Percentiles rank a stretch among this genome's conserved stretches.
These are phyloP conservation scores for Phalacrocorax brasilianus DNA, from an alignment of 2,113 vertebrate species.

Conservation along the genomic window DNA sequence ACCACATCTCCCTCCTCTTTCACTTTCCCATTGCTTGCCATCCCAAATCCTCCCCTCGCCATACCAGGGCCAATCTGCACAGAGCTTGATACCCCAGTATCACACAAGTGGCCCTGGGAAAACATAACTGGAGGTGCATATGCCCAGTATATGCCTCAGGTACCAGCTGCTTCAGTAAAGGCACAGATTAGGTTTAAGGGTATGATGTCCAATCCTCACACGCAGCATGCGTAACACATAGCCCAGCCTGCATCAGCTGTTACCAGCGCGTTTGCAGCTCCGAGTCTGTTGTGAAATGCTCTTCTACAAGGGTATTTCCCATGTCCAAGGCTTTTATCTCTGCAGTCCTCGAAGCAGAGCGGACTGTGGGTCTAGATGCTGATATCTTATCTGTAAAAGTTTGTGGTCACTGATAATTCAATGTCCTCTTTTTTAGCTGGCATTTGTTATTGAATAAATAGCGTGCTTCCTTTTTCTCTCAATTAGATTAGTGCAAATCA, in stretches of 20 bases:
- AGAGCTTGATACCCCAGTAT: background rate
- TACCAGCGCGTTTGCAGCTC: background rate
- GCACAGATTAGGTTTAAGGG: background rate
- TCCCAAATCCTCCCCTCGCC: background rate
- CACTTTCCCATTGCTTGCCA: background rate
- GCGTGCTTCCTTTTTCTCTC: constrained; percentile 22
- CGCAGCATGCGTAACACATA: background rate
- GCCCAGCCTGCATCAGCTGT: rapidly evolving
- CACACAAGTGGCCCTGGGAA: background rate
- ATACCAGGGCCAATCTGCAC: background rate
- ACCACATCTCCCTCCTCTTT: background rate
- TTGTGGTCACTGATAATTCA: background rate
- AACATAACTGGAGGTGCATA: background rate
- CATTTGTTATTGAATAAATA: constrained; percentile 43
- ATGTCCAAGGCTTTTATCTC: background rate
- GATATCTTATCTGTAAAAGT: background rate
- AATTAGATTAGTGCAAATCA: constrained; percentile 38
- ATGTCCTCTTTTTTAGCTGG: background rate
- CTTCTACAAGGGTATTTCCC: background rate
- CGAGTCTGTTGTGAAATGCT: background rate
- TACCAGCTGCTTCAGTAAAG: background rate
- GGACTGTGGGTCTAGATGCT: rapidly evolving
- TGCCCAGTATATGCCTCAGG: background rate
- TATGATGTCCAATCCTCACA: rapidly evolving
- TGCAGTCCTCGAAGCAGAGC: background rate